Base-by-base conservation (phyloP, 1,140 invertebrate species). In the Oreohelix idahoensis region DNA sequence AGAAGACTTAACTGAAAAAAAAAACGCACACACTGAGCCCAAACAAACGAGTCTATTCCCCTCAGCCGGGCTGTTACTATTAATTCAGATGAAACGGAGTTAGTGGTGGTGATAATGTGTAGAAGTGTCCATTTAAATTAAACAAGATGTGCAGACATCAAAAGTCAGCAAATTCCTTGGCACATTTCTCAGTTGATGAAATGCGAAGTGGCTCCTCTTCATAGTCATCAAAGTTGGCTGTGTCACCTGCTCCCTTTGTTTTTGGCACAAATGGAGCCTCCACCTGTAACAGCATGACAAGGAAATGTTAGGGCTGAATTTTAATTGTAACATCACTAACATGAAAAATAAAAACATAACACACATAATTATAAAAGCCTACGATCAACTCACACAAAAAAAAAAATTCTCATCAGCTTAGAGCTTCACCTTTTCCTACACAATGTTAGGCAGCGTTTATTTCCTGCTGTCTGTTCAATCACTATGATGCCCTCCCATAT, bases 161-260 rank as follows among this genome's bases (percentile, higher is more conserved):
- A 91, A 95, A 95, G 82, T 94, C 94, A 71, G 93, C 90, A 92
- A 95, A 95, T 87, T 94, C 93, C 86, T 93, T 93, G 42, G 89
- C 90, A 91, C 91, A 93, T 86, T 93, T 90, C 85, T 94, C 92
- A 69, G 93, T 93, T 17, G 90, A 87, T 76, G 92, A 93, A 84
- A 92, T 92, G 87, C 88, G 85, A 85, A 93, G 84, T 85, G 92
- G 92, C 83, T 94, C 93, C 87, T 95, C 95, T 78, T 94, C 93
- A 86, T 94, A 94, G 75, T 93, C 89, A 85, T 94, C 94, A 91
- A 95, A 95, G 88, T 95, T 93, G 82, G 93, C 93, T 38, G 94
- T 92, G 89, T 95, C 94, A 51, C 93, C 94, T 45, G 92, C 90
- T 76, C 92, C 92, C 83, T 92, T 93, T 84, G 94, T 90, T 91